Percentiles rank a stretch among this genome's conserved stretches.
phyloP scores from a whole-genome alignment of 1,140 invertebrate genomes.

The Drosophila kikkawai region DNA sequence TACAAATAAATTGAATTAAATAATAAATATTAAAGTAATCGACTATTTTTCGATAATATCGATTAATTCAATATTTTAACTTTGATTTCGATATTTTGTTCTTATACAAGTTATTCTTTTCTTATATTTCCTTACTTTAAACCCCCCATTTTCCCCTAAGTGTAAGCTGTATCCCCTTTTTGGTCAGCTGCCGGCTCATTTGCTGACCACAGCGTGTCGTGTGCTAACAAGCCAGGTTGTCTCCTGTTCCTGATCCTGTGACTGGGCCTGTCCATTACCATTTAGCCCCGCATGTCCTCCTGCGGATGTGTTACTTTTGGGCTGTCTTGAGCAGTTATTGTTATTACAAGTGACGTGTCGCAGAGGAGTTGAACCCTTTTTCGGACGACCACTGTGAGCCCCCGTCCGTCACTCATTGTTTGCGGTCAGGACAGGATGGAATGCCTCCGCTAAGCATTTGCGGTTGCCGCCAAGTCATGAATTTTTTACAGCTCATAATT shows the following conservation, averaged over 20 bases:
- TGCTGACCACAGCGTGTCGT: slow-evolving; percentile 80
- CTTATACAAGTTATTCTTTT: too few species aligned
- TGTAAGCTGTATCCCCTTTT: slow-evolving; percentile 3
- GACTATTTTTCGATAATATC: too few species aligned
- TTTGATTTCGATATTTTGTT: too few species aligned
- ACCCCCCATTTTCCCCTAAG: background rate
- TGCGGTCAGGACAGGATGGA: slow-evolving; percentile 52
- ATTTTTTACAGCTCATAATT: slow-evolving; percentile 64
- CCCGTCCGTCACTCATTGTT: slow-evolving; percentile 64
- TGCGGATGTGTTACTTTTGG: slow-evolving; percentile 79
- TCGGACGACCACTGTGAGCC: slow-evolving; percentile 4
- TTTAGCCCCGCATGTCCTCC: slow-evolving; percentile 30
- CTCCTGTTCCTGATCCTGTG: slow-evolving; percentile 33
- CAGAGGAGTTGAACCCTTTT: slow-evolving; percentile 55
- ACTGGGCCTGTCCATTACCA: slow-evolving; percentile 46
- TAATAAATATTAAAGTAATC: too few species aligned
- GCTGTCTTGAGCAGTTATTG: slow-evolving; percentile 83
- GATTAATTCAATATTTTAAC: too few species aligned
- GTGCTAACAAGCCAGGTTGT: slow-evolving; percentile 76
- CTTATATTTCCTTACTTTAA: too few species aligned
- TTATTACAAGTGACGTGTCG: slow-evolving; percentile 72
- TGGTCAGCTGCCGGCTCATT: slow-evolving; percentile 67
- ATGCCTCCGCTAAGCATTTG: slow-evolving; percentile 72
- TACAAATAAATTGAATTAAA: too few species aligned
- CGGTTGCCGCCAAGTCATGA: slow-evolving; percentile 40